Evolutionary conservation across 2,113 vertebrate species (phyloP).

Genomic region (Rhynchomys soricoides): DNA sequence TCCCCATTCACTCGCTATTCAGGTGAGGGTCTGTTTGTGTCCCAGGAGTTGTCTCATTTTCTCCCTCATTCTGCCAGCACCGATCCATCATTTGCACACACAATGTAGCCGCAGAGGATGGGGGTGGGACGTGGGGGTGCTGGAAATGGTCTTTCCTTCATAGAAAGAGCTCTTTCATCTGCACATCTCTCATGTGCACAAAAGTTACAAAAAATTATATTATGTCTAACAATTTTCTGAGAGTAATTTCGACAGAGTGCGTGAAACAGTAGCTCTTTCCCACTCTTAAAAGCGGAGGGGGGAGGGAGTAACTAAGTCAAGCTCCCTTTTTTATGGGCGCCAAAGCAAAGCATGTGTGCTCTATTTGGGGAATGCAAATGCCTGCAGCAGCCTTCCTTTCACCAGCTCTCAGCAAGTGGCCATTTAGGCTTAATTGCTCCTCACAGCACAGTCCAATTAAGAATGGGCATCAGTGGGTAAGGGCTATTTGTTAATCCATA

Average conservation of each 20-base stretch:
- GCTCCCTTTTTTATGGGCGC: slow-evolving; percentile 73
- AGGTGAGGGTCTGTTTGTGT: slow-evolving; percentile 33
- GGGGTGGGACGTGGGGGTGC: neutral
- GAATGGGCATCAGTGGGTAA: slow-evolving; percentile 80
- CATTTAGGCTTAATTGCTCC: slow-evolving; percentile 86
- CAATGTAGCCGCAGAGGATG: neutral
- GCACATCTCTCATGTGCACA: slow-evolving; percentile 28
- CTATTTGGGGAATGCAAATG: slow-evolving; percentile 77
- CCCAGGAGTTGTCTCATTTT: slow-evolving; percentile 18
- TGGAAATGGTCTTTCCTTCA: neutral
- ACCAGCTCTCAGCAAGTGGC: slow-evolving; percentile 85
- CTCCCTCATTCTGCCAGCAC: slow-evolving; percentile 3
- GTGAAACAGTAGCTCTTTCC: slow-evolving; percentile 54
- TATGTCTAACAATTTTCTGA: slow-evolving; percentile 33
- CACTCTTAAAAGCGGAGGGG: slow-evolving; percentile 53
- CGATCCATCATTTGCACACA: neutral
- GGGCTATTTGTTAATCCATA: slow-evolving; percentile 84
- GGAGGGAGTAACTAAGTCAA: slow-evolving; percentile 40
- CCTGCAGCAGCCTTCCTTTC: slow-evolving; percentile 81
- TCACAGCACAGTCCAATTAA: slow-evolving; percentile 85
- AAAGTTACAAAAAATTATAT: slow-evolving; percentile 67
- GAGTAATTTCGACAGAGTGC: slow-evolving; percentile 50
- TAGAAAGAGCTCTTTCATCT: slow-evolving; percentile 64
- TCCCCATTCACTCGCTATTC: neutral
- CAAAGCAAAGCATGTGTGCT: slow-evolving; percentile 70